Conservation (phyloP, 2,113 vertebrate genomes). For the Arenaria interpres region DNA sequence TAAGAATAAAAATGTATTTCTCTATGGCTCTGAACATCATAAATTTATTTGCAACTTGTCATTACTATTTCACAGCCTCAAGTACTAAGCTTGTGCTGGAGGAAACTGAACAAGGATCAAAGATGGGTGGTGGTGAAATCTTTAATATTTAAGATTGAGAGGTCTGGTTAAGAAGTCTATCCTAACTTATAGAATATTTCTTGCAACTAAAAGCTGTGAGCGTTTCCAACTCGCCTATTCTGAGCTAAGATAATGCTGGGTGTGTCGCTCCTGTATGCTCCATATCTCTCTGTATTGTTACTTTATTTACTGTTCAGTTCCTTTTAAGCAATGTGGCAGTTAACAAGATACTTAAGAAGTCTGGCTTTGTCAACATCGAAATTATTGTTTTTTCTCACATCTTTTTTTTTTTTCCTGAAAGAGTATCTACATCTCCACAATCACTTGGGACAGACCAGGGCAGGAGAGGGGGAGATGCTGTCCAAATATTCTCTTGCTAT, state of each 20-base stretch:
- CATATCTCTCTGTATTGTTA: neutral
- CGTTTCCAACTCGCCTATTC: neutral
- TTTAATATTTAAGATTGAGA: neutral
- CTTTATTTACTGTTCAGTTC: neutral
- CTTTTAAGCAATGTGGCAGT: neutral
- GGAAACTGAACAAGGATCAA: neutral
- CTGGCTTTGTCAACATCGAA: neutral
- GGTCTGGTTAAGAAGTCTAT: neutral
- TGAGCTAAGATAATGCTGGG: fast-evolving
- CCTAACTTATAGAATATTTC: neutral
- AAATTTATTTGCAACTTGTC: neutral
- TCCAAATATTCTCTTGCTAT: fast-evolving
- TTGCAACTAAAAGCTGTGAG: neutral
- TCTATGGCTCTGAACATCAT: neutral
- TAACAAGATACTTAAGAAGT: neutral
- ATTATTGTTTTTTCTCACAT: neutral
- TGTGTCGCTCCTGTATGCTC: neutral
- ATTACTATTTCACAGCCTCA: neutral
- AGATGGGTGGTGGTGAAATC: fast-evolving
- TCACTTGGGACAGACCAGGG: neutral
- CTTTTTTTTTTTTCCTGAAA: neutral
- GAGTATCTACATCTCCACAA: fast-evolving
- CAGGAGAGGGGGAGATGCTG: neutral
- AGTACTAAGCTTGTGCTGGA: neutral
- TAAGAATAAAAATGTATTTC: neutral